Base-by-base conservation (phyloP, 2,113 vertebrate species). In the Alethe castanea region DNA sequence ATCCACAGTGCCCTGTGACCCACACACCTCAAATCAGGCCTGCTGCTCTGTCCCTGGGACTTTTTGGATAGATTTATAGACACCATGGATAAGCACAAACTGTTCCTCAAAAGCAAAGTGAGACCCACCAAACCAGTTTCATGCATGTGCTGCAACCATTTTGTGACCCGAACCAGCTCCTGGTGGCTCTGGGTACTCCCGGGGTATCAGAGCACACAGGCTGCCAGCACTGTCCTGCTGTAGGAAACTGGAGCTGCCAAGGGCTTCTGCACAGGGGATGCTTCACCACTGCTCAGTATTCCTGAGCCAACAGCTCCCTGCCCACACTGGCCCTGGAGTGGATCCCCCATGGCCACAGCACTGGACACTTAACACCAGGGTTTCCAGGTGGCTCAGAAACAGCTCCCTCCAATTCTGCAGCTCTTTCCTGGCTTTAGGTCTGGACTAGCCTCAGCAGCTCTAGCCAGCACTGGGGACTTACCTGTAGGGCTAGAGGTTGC, bases 321-420 rank as follows among this genome's bases (percentile, higher is more conserved):
- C 31, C 42, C 54, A 47, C 1, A 9, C 29, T 0, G 0, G 35
- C 47, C 31, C 29, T 1, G 36, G 38, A 76, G 31, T 0, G 2
- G 35, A 71, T 40, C 36, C 19, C 33, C 60, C 73, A 9, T 0
- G 5, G 40, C 42, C 44, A 14, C 0, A 1, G 71, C 14, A 1
- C 19, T 0, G 0, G 47, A 53, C 31, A 26, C 6, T 38, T 36
- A 1, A 1, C 45, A 54, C 14, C 62, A 56, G 35, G 9, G 14
- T 31, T 70, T 74, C 38, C 35, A 79, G 57, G 36, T 80, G 42
- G 20, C 29, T 83, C 29, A 73, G 59, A 54, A 38, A 61, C 81
- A 88, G 25, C 12, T 57, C 31, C 17, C 23, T 77, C 22, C 35
- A n/a, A 33, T 42, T 72, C 76, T 66, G 18, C 38, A 82, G 57